Base-by-base conservation (phyloP, 1,140 invertebrate species). In the Plodia interpunctella region DNA sequence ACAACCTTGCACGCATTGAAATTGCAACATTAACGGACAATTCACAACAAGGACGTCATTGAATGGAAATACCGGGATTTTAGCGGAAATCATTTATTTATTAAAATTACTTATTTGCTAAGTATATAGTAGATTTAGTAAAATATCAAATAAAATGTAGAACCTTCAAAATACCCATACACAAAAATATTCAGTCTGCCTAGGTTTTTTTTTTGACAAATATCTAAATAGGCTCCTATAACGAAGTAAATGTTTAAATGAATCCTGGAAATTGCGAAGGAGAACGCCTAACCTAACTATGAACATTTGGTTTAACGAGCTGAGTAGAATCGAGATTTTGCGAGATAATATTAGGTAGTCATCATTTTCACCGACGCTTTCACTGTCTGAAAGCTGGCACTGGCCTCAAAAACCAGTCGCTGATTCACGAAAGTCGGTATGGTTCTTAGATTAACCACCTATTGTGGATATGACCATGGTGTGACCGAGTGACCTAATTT, bases 1-100 rank as follows among this genome's bases (percentile, higher is more conserved):
- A 25, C 32, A 61, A n/a, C 55, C 50, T 58, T 59, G 60, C 30
- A 32, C 30, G 30, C 15, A 15, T 2, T 4, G 10, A 44, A 44
- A 44, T 44, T 44, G 3, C 38, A 44, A 44, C n/a, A 44, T 44
- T 17, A 17, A 15, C 15, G 15, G n/a, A 17, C n/a, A 44, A 44
- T 44, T 44, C 13, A 15, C 51, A 21, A n/a, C 51, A 53, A 53
- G 51, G 51, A 25, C 51, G 10, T 25, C 19, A 21, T 25, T 53
- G 19, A 18, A 25, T 25, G 10, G 5, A n/a, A 25, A n/a, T n/a
- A 21, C 20, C 13, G 38, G 38, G 38, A 17, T 15, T 21, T 53
- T 53, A 25, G 25, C 51, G 51, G 51, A 53, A 53, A 13, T 51
- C 6, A 32, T 32, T 32, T 25, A 2, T 25, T 25, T n/a, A n/a